These are phyloP conservation scores for Mactra quadrangularis DNA, from an alignment of 1,140 invertebrate species.

Conservation along the genomic window DNA sequence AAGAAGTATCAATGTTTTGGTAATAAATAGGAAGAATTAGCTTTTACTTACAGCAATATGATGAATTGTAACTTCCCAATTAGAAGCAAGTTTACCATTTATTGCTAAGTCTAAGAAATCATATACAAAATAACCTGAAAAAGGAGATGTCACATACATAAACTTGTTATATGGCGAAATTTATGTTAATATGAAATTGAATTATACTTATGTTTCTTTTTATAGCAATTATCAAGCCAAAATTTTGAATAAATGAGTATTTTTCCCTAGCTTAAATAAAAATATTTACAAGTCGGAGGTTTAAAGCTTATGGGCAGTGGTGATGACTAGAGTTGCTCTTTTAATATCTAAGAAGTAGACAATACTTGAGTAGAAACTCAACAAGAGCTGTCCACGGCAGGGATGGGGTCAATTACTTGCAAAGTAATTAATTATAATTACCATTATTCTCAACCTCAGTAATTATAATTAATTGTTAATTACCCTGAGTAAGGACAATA, in stretches of 20 bases:
- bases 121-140: conserved; percentile 81
- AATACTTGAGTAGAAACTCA: too few species aligned
- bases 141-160: conserved; percentile 34
- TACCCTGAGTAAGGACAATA: too few species aligned
- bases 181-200: neutral
- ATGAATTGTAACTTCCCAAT: conserved; percentile 79
- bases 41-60: conserved; percentile 77
- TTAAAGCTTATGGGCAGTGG: too few species aligned
- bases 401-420: too few species aligned
- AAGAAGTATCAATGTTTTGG: too few species aligned
- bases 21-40: too few species aligned
- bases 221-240: neutral
- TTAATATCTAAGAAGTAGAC: too few species aligned
- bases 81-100: conserved; percentile 70
- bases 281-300: neutral
- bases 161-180: neutral
- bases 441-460: too few species aligned
- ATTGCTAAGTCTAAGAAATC: conserved; percentile 79
- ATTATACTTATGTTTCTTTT: neutral
- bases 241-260: neutral
- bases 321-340: too few species aligned
- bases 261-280: neutral
- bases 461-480: too few species aligned
- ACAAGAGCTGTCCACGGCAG: too few species aligned
- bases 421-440: too few species aligned